These are phyloP conservation scores for Oryzias dopingdopingensis DNA, from an alignment of 2,797 vertebrate species.

Conservation along the genomic window DNA sequence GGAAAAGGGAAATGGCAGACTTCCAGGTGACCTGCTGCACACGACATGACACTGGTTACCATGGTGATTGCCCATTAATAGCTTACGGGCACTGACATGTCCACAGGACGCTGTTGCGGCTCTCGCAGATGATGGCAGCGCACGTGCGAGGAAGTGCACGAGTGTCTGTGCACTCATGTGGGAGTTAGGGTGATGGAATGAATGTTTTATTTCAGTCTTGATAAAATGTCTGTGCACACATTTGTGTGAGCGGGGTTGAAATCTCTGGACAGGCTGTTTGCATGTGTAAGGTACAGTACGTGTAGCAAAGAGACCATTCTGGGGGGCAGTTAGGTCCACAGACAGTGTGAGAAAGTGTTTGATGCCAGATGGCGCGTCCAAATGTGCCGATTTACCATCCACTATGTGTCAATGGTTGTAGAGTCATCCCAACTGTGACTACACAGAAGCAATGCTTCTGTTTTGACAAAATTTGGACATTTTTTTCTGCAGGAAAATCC, in stretches of 20 bases:
- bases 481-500: slow-evolving; percentile 36
- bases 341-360: slow-evolving; percentile 48
- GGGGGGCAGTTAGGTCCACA: slow-evolving; percentile 42
- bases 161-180: slow-evolving; percentile 20
- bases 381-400: slow-evolving; percentile 57
- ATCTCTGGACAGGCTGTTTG: slow-evolving; percentile 28
- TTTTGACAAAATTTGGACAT: slow-evolving; percentile 25
- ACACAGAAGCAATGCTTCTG: slow-evolving; percentile 14
- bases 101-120: slow-evolving; percentile 50
- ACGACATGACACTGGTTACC: slow-evolving; percentile 72
- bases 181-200: slow-evolving; percentile 34
- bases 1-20: slow-evolving; percentile 45
- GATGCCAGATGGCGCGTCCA: slow-evolving; percentile 70
- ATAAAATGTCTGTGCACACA: slow-evolving; percentile 21
- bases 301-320: slow-evolving; percentile 32
- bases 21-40: slow-evolving; percentile 73
- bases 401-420: slow-evolving; percentile 50
- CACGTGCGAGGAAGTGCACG: slow-evolving; percentile 7
- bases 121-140: slow-evolving; percentile 30
- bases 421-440: slow-evolving; percentile 21
- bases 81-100: slow-evolving; percentile 62
- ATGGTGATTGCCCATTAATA: slow-evolving; percentile 77
- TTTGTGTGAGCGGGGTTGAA: slow-evolving; percentile 24
- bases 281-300: slow-evolving; percentile 35
- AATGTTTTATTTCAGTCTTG: slow-evolving; percentile 25